Evolutionary conservation across 2,113 vertebrate genomes (phyloP), one percentile per base, ranked within the genome.

Genomic region (Loxodonta africana): DNA sequence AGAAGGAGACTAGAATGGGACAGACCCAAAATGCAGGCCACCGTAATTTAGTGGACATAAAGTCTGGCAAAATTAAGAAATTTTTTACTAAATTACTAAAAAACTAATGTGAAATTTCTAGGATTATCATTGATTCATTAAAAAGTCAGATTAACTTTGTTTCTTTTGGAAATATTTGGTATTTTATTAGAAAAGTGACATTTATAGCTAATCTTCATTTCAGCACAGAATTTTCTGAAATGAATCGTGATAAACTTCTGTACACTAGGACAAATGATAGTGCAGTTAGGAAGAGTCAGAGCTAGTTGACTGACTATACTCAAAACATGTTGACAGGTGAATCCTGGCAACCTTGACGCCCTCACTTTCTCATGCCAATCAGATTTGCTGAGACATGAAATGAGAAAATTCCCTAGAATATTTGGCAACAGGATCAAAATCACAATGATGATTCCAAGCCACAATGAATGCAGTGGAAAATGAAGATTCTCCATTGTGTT

Each of bases 1-100:
- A 20, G 3, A 7, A 21, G 4, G 4, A 20, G 8, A 26, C 6
- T 3, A 11, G 44, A 65, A n/a, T 2, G 28, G 5, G 4, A 26
- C 41, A 25, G 3, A 1, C 11, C 8, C 62, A 18, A 86, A 7
- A 67, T 30, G 15, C 25, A 62, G 28, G n/a, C 3, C 26, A 5
- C 4, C n/a, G 63, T 76, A 25, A 77, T 8, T 71, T 12, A 60
- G 5, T 44, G 6, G 5, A 21, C 5, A 53, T 9, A 8, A 15
- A 62, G 28, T 2, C 2, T 30, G 51, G 30, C 8, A 88, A 57
- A 9, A 53, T 81, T 37, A 51, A 23, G 2, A 76, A 93, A 74
- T 46, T 37, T 37, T 37, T 37, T 37, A 37, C 37, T 37, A 37
- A 8, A 5, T 17, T 4, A 5, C 33, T 5, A 57, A 48, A 33